Evolutionary conservation across 2,113 vertebrate genomes (phyloP), one percentile per base, ranked within the genome.

Genomic region (Onychostruthus taczanowskii): DNA sequence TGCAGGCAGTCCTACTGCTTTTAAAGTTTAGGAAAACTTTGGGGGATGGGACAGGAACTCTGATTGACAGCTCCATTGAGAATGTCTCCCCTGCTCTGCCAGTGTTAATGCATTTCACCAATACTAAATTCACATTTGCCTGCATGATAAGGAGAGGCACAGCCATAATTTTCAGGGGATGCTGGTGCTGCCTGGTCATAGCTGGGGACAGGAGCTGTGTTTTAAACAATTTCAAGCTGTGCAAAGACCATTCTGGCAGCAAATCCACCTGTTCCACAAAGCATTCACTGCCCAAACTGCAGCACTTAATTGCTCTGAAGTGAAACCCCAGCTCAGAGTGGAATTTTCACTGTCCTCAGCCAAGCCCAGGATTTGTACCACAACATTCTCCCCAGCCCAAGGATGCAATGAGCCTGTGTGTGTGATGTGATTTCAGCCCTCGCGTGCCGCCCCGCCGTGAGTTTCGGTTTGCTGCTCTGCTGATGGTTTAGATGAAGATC

Each of bases 231-330:
- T 94, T 30, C 10, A 52, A 53, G 26, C 52, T 78, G 21, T 46
- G 59, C 80, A 68, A 66, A 47, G 52, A 27, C 41, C 20, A 0
- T 5, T n/a, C 73, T 73, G 91, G 49, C 35, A 81, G 77, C 88
- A 87, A 43, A 92, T 73, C 70, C 85, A 96, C 94, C 96, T 97
- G 96, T 87, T 87, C 78, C 62, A 59, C 16, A 73, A 83, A 84
- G 56, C 11, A 0, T 11, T 68, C 46, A 21, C 22, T 27, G 2
- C 39, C 47, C 77, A 49, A 19, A 79, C 11, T 10, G 50, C 26
- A 37, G 35, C 0, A 0, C 74, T 85, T 80, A 47, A 67, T 78
- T 59, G 43, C 46, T 80, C 41, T 59, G 37, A 80, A 61, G 35
- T 28, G n/a, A 76, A 93, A 59, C 33, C 35, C 44, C 68, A 76